Percentiles rank a stretch among this genome's conserved stretches.
Conservation (phyloP, 35 echinoderm and acorn worm species). For the Holothuria glaberrima region DNA sequence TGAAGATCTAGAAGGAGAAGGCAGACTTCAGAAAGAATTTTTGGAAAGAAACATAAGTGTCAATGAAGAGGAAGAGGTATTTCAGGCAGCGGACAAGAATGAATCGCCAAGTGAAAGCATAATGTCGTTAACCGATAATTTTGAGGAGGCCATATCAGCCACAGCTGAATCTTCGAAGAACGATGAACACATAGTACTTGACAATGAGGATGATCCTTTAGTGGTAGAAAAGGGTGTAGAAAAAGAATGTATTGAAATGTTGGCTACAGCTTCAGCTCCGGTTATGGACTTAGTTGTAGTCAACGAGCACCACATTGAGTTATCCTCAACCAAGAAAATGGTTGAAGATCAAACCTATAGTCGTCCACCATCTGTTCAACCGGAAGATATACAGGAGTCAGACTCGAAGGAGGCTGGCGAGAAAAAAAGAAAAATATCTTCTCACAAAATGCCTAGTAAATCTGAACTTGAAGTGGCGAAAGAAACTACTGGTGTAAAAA, state of each 20-base stretch:
- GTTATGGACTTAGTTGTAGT: no score
- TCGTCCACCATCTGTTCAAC: no score
- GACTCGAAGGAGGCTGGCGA: neutral
- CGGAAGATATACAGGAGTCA: no score
- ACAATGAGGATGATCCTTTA: neutral
- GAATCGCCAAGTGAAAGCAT: neutral
- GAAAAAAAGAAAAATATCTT: constrained; percentile 4
- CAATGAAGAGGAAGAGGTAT: neutral
- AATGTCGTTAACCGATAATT: neutral
- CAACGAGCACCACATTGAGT: no score
- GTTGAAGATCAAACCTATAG: no score
- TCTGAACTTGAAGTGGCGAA: neutral
- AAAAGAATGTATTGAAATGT: no score
- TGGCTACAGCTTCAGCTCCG: no score
- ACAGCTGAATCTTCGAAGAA: neutral
- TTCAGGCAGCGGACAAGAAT: neutral
- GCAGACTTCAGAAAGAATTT: constrained; percentile 53
- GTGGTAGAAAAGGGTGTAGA: no score
- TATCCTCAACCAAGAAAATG: no score
- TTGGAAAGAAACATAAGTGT: neutral
- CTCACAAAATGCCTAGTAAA: constrained; percentile 45
- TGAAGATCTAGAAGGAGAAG: constrained; percentile 60
- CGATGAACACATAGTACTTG: neutral
- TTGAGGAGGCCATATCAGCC: neutral
- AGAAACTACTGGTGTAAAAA: neutral